Evolutionary conservation across 37 sponge, comb jelly and placozoan species (phyloP), one percentile per base, ranked within the genome.

Genomic region (Bolinopsis microptera): DNA sequence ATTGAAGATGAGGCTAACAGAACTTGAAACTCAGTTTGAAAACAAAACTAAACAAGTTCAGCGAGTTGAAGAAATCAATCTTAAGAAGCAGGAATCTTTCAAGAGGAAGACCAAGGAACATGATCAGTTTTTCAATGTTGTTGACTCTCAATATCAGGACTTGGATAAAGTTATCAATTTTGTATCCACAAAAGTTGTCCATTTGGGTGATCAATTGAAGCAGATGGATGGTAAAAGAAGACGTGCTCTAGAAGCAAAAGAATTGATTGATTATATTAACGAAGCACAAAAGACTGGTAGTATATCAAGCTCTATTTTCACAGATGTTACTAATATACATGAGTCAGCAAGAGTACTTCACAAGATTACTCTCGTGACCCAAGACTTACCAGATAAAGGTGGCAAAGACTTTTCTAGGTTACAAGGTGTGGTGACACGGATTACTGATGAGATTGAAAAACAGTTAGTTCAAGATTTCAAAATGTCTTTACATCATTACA

Each of bases 1-100:
- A 41, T 23, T 86, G 90, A 86, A 41, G 36, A 21, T 39, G n/a
- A 86, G 36, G 26, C 90, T 86, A 22, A 27, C 40, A 39, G 90
- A 86, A 34, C 90, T 86, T 86, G 90, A 86, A 41, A 39, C 61
- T n/a, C 90, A 86, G 61, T 86, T 86, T 41, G 61, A 86, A 0
- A 86, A 86, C 39, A 86, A 86, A 27, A 86, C 90, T n/a, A 86
- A 86, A 39, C 90, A 86, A 41, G 90, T 86, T n/a, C 41, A 33
- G 21, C 34, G 61, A 40, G 30, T 86, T 41, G 61, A 86, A 48
- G 90, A 86, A 27, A 86, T 41, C 37, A 86, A 86, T 41, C n/a
- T 40, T 22, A 86, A 86, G 31, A 86, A 86, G 26, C 90, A 86
- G 90, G 90, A 86, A 24, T 23, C 41, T n/a, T 86, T 86, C 61